Percentiles rank a stretch among this genome's conserved stretches.
Evolutionary conservation across 2,888 invertebrate species (phyloP).

Genomic region (Cabera pusaria): DNA sequence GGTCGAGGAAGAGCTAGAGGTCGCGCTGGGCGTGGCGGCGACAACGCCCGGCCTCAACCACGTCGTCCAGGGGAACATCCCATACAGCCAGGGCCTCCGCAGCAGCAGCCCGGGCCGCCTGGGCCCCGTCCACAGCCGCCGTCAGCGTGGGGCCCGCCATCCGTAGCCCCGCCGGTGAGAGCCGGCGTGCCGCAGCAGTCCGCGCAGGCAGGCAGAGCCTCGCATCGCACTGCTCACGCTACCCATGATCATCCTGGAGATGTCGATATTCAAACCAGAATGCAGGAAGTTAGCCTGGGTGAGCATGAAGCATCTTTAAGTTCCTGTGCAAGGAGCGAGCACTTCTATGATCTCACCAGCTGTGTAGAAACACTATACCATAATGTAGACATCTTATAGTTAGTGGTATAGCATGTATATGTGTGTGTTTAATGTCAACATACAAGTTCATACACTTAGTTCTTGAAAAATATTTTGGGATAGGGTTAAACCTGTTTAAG

Average conservation of each 20-base stretch:
- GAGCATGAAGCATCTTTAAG: constrained; percentile 17
- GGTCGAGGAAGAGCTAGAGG: constrained; percentile 70
- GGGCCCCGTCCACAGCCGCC: constrained; percentile 66
- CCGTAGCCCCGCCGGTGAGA: constrained; percentile 56
- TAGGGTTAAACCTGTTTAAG: too few relatives aligned
- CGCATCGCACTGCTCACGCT: constrained; percentile 54
- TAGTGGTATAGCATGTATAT: too few relatives aligned
- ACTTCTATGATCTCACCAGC: too few relatives aligned
- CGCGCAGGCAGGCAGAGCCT: constrained; percentile 57
- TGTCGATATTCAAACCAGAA: constrained; percentile 62
- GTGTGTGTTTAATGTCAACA: too few relatives aligned
- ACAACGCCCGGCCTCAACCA: constrained; percentile 46
- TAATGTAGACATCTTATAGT: too few relatives aligned
- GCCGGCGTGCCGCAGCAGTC: constrained; percentile 58
- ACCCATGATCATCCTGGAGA: constrained; percentile 70
- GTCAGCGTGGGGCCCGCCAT: constrained; percentile 66
- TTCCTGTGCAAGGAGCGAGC: too few relatives aligned
- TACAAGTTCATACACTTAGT: too few relatives aligned
- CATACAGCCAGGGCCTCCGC: constrained; percentile 40
- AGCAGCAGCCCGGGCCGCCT: constrained; percentile 38
- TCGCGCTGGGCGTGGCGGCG: constrained; percentile 58
- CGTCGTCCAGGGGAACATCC: constrained; percentile 51
- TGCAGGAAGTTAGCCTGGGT: constrained; percentile 60
- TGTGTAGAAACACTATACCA: too few relatives aligned
- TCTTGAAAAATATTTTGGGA: too few relatives aligned